Conservation (phyloP, 2,797 vertebrate genomes). For the Champsocephalus gunnari region DNA sequence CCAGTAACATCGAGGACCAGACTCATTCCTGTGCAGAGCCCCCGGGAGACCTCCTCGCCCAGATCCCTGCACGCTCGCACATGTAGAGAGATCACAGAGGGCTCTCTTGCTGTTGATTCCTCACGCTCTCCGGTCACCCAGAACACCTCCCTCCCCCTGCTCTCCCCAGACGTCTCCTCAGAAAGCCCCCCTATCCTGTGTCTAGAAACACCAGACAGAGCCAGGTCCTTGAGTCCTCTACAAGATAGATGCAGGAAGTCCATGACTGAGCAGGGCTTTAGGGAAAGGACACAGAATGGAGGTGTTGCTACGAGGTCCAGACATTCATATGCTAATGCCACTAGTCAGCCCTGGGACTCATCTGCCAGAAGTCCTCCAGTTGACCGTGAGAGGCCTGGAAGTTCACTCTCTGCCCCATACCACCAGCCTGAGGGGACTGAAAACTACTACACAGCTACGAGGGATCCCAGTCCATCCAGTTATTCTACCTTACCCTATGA, state of each 20-base stretch:
- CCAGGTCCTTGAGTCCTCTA: slow-evolving; percentile 57
- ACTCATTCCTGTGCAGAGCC: slow-evolving; percentile 73
- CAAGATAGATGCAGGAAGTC: slow-evolving; percentile 52
- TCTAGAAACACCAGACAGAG: slow-evolving; percentile 52
- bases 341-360: slow-evolving; percentile 50
- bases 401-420: slow-evolving; percentile 50
- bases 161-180: slow-evolving; percentile 63
- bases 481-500: slow-evolving; percentile 76
- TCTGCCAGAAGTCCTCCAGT: slow-evolving; percentile 39
- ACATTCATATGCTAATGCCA: slow-evolving; percentile 50
- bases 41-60: slow-evolving; percentile 49
- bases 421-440: slow-evolving; percentile 43
- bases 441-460: slow-evolving; percentile 30
- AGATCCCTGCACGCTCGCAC: slow-evolving; percentile 44
- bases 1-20: slow-evolving; percentile 81
- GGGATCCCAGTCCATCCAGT: slow-evolving; percentile 67
- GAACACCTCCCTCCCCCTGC: slow-evolving; percentile 78
- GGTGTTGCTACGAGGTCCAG: slow-evolving; percentile 49
- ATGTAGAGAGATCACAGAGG: slow-evolving; percentile 50
- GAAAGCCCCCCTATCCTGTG: slow-evolving; percentile 44
- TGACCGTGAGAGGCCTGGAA: slow-evolving; percentile 44
- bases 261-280: slow-evolving; percentile 54
- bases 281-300: slow-evolving; percentile 38
- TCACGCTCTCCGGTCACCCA: slow-evolving; percentile 78
- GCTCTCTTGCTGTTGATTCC: slow-evolving; percentile 60